A percentile compares a stretch with the other conserved stretches of the same genome.
Conservation (phyloP, 2,797 vertebrate species). For the Takifugu ocellatus region DNA sequence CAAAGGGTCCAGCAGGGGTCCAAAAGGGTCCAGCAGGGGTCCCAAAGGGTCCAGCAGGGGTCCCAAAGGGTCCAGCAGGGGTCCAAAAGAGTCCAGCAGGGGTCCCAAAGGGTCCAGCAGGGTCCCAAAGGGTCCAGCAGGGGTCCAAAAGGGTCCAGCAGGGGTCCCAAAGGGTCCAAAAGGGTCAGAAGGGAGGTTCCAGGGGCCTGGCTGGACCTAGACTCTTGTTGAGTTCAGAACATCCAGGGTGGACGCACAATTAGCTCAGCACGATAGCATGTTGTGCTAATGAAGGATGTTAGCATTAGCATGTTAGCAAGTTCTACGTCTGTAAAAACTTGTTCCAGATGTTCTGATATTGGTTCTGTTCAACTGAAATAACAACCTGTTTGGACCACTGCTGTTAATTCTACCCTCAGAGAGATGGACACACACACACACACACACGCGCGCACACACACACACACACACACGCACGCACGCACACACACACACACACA, state of each 20-base stretch:
- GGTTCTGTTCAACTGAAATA: background rate
- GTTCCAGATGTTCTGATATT: background rate
- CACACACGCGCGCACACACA: constrained; percentile 15
- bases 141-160: no score
- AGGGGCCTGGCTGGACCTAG: no score
- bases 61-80: no score
- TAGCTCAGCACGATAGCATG: background rate
- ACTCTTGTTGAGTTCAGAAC: background rate
- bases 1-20: no score
- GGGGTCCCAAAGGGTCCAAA: no score
- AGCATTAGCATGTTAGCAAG: background rate
- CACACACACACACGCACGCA: constrained; percentile 21
- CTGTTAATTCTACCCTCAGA: constrained; percentile 41
- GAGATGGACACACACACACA: background rate
- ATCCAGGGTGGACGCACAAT: background rate
- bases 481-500: constrained; percentile 11
- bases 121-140: no score
- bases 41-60: no score
- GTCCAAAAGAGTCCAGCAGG: no score
- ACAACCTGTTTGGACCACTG: constrained; percentile 23
- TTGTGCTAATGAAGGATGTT: background rate
- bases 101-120: no score
- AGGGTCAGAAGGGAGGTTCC: no score
- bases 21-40: no score
- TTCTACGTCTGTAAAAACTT: no score